Conservation (phyloP, 1,140 invertebrate genomes). For the Chlorops oryzae region DNA sequence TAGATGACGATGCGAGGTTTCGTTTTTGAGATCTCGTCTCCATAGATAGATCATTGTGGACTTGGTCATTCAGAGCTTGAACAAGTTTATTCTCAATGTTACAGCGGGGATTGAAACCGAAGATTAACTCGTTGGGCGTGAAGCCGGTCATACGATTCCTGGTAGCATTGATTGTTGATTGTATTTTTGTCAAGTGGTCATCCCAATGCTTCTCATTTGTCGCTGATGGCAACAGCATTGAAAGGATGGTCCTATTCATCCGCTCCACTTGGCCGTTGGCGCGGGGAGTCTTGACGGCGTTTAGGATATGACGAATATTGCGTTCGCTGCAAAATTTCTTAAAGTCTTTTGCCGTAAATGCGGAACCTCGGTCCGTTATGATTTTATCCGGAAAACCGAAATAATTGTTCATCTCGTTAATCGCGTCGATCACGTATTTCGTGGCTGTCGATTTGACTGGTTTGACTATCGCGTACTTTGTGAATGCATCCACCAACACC, state of each 20-base stretch:
- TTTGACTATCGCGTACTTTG: too few species aligned
- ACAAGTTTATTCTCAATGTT: background rate
- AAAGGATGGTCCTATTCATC: slow-evolving; percentile 14
- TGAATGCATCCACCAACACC: too few species aligned
- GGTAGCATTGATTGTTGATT: background rate
- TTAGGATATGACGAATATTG: slow-evolving; percentile 26
- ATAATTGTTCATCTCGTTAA: background rate
- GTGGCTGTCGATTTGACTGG: slow-evolving; percentile 20
- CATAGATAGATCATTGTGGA: too few species aligned
- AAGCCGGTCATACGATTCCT: background rate
- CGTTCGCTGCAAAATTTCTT: slow-evolving; percentile 20
- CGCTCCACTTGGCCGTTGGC: slow-evolving; percentile 26
- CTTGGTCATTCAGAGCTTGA: too few species aligned
- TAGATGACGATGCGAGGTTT: too few species aligned
- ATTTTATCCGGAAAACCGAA: slow-evolving; percentile 21
- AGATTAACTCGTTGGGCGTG: too few species aligned
- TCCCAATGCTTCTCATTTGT: background rate
- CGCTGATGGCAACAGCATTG: background rate
- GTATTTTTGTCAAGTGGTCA: background rate
- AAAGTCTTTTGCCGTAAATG: slow-evolving; percentile 29
- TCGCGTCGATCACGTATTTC: slow-evolving; percentile 8
- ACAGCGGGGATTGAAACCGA: background rate
- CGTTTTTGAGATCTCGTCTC: too few species aligned
- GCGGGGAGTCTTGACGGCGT: slow-evolving; percentile 29
- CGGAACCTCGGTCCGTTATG: slow-evolving; percentile 34